Evolutionary conservation across 2,888 invertebrate species (phyloP).

Genomic region (Idaea biselata): DNA sequence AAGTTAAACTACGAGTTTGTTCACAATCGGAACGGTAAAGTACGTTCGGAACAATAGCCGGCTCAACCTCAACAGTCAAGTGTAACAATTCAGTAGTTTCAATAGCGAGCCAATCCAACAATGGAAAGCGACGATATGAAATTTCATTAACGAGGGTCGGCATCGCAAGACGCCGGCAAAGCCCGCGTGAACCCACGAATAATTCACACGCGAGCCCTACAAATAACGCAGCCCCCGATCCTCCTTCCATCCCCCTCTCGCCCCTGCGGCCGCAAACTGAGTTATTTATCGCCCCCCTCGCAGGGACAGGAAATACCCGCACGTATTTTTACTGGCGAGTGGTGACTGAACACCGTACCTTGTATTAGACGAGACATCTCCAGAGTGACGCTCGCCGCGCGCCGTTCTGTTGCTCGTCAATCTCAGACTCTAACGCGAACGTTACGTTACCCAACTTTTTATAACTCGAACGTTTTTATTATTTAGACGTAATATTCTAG

Average conservation of each 20-base stretch:
- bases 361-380: slow-evolving; percentile 59
- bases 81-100: slow-evolving; percentile 62
- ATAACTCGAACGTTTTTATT: neutral
- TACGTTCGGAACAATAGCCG: slow-evolving; percentile 24
- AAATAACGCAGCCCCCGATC: slow-evolving; percentile 64
- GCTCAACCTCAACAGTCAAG: slow-evolving; percentile 48
- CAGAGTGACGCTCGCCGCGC: slow-evolving; percentile 43
- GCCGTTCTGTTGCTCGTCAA: slow-evolving; percentile 31
- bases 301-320: slow-evolving; percentile 75
- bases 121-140: slow-evolving; percentile 71
- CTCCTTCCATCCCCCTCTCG: slow-evolving; percentile 26
- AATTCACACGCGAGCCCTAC: slow-evolving; percentile 81
- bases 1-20: slow-evolving; percentile 1
- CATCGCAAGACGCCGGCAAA: slow-evolving; percentile 71
- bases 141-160: slow-evolving; percentile 77
- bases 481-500: neutral
- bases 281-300: slow-evolving; percentile 73
- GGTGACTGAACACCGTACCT: slow-evolving; percentile 46
- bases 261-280: slow-evolving; percentile 69
- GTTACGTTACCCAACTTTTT: slow-evolving; percentile 1
- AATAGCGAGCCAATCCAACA: slow-evolving; percentile 58
- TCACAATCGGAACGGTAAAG: neutral
- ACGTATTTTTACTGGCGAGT: slow-evolving; percentile 73
- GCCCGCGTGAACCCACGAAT: slow-evolving; percentile 79
- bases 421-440: slow-evolving; percentile 17